Base-by-base conservation (phyloP, 1,140 invertebrate species). In the Tetragonula clypearis region DNA sequence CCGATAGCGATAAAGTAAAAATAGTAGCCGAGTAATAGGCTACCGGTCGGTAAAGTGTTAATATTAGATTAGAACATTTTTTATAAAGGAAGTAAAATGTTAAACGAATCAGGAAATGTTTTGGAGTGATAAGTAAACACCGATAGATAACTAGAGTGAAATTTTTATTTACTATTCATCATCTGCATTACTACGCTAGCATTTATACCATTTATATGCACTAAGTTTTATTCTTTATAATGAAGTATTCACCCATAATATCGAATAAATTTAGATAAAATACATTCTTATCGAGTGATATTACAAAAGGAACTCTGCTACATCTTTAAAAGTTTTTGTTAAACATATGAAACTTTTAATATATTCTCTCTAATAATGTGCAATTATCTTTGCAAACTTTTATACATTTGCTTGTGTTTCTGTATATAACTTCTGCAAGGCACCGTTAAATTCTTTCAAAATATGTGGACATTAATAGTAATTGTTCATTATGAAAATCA, bases 391-490 rank as follows among this genome's bases (percentile, higher is more conserved):
- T 68, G 60, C 58, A 75, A 65, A 72, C 41, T 84, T 77, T 80
- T 65, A 85, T 85, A 62, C 41, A 82, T 87, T 66, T 68, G 65
- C n/a, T 81, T 23, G 60, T 60, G 41, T 68, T 66, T 77, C 19
- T 77, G 35, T 82, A 84, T 80, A 86, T 76, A 84, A 68, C 56
- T 79, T 75, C 55, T 71, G 76, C 81, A 88, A 88, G 87, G 87
- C 87, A 88, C 87, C 72, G 69, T 88, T 87, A 58, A 86, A 66
- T 88, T 84, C 19, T 56, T 84, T 72, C 49, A 80, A 62, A 73
- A 86, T 86, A 88, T 79, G 55, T 80, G 85, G 41, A 82, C 30
- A 53, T 68, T 85, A 79, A 78, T n/a, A 83, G 75, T 83, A 53
- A 82, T 60, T 35, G 68, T 55, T 35, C 30, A 41, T 26, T 58